phyloP scores from a whole-genome alignment of 2,113 vertebrate species.

The Gymnorhina tibicen region DNA sequence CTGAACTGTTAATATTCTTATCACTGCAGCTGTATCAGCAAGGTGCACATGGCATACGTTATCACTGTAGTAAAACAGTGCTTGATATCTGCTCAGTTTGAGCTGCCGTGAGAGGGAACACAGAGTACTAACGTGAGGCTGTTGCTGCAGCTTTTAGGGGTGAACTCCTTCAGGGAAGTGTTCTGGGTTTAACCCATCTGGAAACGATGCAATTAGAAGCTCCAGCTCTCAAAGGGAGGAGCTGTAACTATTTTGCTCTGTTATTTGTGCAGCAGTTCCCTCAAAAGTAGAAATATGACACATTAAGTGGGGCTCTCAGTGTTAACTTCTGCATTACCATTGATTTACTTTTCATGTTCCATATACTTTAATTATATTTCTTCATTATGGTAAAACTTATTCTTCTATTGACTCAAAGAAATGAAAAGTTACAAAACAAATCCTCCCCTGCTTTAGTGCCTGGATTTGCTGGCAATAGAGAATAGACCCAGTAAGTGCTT shows the following conservation, averaged over 20 bases:
- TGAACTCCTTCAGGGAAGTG: neutral
- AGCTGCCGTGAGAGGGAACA: neutral
- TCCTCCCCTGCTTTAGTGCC: neutral
- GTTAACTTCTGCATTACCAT: neutral
- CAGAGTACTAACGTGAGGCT: fast-evolving
- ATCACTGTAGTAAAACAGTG: fast-evolving
- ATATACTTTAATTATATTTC: neutral
- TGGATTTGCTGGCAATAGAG: neutral
- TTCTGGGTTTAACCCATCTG: neutral
- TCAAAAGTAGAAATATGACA: neutral
- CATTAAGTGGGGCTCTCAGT: neutral
- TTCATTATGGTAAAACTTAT: neutral
- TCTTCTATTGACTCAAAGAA: neutral
- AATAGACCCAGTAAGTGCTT: constrained; percentile 5
- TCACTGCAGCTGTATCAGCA: neutral
- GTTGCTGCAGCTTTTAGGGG: neutral
- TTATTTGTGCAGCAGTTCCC: neutral
- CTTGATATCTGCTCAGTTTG: neutral
- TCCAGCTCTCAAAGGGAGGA: neutral
- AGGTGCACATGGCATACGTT: fast-evolving
- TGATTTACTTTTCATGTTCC: neutral
- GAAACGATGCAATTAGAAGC: neutral
- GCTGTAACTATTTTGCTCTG: neutral
- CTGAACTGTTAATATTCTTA: neutral
- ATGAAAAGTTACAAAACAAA: neutral